Evolutionary conservation across 2,888 invertebrate species (phyloP).

Genomic region (Pollenia angustigena): DNA sequence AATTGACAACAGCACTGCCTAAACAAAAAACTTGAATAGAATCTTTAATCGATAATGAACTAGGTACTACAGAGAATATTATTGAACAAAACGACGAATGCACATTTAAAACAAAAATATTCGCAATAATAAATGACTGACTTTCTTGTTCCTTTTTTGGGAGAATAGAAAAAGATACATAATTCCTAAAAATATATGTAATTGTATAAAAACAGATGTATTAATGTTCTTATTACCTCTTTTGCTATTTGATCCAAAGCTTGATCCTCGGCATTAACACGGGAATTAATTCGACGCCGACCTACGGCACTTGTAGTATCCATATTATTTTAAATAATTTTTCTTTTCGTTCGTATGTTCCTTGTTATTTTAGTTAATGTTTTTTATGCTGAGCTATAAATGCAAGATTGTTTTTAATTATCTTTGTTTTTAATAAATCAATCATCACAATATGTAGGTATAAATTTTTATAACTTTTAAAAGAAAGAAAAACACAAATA

Average conservation of each 20-base stretch:
- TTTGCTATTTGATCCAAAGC: constrained; percentile 98
- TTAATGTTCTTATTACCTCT: constrained; percentile 88
- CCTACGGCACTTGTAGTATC: constrained; percentile 85
- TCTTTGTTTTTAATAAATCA: constrained; percentile 32
- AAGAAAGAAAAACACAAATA: constrained; percentile 35
- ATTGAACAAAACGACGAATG: neutral
- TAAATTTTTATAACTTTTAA: constrained; percentile 26
- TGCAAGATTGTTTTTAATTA: constrained; percentile 39
- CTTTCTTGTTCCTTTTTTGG: constrained; percentile 3
- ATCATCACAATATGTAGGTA: constrained; percentile 26
- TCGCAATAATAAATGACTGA: neutral
- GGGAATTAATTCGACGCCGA: constrained; percentile 91
- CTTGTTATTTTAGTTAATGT: constrained; percentile 9
- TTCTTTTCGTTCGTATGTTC: neutral
- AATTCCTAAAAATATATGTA: neutral
- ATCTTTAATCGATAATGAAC: neutral
- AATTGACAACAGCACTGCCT: constrained; percentile 6
- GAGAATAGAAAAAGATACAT: neutral
- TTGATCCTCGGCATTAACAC: constrained; percentile 97
- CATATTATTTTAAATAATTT: constrained; percentile 77
- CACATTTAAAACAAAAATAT: neutral
- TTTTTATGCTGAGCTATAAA: constrained; percentile 62
- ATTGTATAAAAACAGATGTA: neutral
- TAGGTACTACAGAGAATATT: neutral
- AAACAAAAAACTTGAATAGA: constrained; percentile 13